A percentile compares a stretch with the other conserved stretches of the same genome.
Conservation (phyloP, 2,888 invertebrate genomes). For the Cheilosia urbana region DNA sequence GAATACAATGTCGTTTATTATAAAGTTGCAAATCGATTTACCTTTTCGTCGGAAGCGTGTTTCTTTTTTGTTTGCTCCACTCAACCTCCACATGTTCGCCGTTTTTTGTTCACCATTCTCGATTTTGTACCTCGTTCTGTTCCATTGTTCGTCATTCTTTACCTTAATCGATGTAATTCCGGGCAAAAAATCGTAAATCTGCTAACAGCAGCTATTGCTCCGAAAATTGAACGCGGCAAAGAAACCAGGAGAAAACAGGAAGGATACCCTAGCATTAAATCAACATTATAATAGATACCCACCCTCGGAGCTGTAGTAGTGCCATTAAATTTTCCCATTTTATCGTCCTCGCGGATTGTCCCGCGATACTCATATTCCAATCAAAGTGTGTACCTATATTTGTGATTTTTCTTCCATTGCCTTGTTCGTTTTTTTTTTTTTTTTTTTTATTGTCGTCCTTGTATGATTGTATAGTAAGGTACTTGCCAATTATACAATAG, state of each 20-base stretch:
- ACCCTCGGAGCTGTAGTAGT: constrained; percentile 24
- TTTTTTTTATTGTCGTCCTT: neutral
- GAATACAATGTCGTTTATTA: constrained; percentile 47
- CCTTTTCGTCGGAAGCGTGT: constrained; percentile 25
- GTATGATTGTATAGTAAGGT: neutral
- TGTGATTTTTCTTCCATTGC: constrained; percentile 7
- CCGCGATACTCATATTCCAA: constrained; percentile 67
- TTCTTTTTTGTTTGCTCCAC: neutral
- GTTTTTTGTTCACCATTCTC: constrained; percentile 6
- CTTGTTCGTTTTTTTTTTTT: constrained; percentile 3
- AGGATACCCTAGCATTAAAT: constrained; percentile 10
- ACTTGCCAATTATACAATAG: constrained; percentile 43
- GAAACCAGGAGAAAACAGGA: no score
- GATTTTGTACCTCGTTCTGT: constrained; percentile 56
- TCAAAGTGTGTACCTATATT: constrained; percentile 65
- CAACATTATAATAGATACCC: constrained; percentile 31
- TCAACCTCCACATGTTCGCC: constrained; percentile 32
- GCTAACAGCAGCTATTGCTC: constrained; percentile 45
- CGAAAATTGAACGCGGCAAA: constrained; percentile 21
- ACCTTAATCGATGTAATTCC: constrained; percentile 57
- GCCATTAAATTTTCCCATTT: constrained; percentile 68
- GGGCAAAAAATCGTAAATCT: constrained; percentile 54
- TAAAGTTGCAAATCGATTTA: constrained; percentile 53
- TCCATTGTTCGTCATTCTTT: constrained; percentile 54
- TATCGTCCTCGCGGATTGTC: constrained; percentile 61